These are phyloP conservation scores for Troilus luridus DNA, from an alignment of 2,888 invertebrate genomes.

Conservation along the genomic window DNA sequence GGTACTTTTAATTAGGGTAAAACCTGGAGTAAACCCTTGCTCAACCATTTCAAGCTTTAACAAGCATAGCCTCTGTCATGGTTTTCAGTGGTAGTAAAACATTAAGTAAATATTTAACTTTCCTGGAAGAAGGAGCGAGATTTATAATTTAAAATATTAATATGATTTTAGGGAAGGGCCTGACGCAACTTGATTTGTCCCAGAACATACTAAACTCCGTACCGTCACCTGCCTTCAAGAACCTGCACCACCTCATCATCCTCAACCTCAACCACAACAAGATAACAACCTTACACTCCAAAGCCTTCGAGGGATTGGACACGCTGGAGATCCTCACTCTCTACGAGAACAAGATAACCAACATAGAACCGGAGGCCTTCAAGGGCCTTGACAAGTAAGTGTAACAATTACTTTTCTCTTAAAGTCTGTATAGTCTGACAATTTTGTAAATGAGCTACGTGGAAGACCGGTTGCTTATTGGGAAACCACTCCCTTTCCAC, in stretches of 20 bases:
- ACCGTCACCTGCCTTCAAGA: slow-evolving; percentile 84
- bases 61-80: too few species aligned
- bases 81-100: too few species aligned
- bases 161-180: slow-evolving; percentile 78
- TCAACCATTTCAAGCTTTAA: too few species aligned
- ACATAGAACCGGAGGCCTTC: slow-evolving; percentile 86
- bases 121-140: too few species aligned
- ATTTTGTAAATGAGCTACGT: too few species aligned
- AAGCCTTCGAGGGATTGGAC: slow-evolving; percentile 89
- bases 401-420: too few species aligned
- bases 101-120: too few species aligned
- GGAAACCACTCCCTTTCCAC: too few species aligned
- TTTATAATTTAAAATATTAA: neutral
- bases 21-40: too few species aligned
- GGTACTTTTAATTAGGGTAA: too few species aligned
- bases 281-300: slow-evolving; percentile 83
- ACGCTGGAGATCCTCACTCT: slow-evolving; percentile 89
- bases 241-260: slow-evolving; percentile 86
- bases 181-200: slow-evolving; percentile 90
- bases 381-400: slow-evolving; percentile 89
- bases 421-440: too few species aligned
- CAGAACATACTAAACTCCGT: slow-evolving; percentile 86
- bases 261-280: slow-evolving; percentile 91
- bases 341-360: slow-evolving; percentile 87
- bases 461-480: too few species aligned